A percentile compares a stretch with the other conserved stretches of the same genome.
These are phyloP conservation scores for Drepanosiphum platanoidis DNA, from an alignment of 2,888 invertebrate species.

Conservation along the genomic window DNA sequence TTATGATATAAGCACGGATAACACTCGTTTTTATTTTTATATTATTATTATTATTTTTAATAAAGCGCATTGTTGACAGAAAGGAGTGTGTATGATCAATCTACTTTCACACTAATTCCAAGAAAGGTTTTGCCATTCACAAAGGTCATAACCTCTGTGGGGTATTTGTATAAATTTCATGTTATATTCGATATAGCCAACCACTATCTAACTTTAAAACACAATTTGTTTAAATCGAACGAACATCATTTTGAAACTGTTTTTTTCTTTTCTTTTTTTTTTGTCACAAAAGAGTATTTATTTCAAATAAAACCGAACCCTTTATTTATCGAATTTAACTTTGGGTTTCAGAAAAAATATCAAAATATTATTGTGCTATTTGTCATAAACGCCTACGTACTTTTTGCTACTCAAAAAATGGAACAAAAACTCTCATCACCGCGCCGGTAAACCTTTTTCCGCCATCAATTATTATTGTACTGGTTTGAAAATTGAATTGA, in stretches of 20 bases:
- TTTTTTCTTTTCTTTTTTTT: no score
- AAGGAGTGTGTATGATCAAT: slow-evolving; percentile 56
- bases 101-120: slow-evolving; percentile 59
- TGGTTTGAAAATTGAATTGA: background rate
- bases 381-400: no score
- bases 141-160: slow-evolving; percentile 58
- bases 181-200: background rate
- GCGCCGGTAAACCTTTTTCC: no score
- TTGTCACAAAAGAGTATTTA: no score
- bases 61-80: slow-evolving; percentile 60
- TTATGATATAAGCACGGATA: slow-evolving; percentile 48
- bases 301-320: no score
- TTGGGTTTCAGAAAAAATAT: no score
- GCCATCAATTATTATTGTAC: background rate
- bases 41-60: slow-evolving; percentile 47
- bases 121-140: slow-evolving; percentile 60
- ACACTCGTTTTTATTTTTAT: slow-evolving; percentile 43
- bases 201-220: background rate
- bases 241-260: background rate
- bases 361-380: no score
- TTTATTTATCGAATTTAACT: no score
- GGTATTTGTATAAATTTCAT: slow-evolving; percentile 13
- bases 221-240: background rate
- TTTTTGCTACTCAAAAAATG: no score
- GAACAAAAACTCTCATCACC: no score